A percentile compares a stretch with the other conserved stretches of the same genome.
phyloP scores from a whole-genome alignment of 1,140 invertebrate genomes.

The Nebria ingens region DNA sequence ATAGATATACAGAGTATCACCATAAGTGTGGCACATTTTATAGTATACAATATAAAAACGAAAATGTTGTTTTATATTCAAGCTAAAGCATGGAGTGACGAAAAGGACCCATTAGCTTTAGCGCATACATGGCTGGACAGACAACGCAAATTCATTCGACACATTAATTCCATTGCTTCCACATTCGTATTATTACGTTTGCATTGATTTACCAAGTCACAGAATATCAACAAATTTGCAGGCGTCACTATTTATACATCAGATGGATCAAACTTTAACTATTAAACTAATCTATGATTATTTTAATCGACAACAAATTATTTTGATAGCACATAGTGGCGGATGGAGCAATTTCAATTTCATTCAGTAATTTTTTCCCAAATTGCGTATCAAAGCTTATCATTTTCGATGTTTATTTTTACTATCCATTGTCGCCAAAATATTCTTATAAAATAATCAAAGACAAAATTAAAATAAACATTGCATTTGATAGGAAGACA shows the following conservation, averaged over 20 bases:
- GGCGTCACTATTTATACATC: conserved; percentile 36
- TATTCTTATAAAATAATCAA: conserved; percentile 24
- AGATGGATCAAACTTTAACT: conserved; percentile 36
- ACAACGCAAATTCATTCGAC: conserved; percentile 58
- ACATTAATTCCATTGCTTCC: conserved; percentile 48
- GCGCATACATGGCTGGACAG: conserved; percentile 50
- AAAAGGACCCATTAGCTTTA: conserved; percentile 40
- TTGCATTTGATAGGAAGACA: no score
- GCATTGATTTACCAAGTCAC: conserved; percentile 59
- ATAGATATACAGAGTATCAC: no score
- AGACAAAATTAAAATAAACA: conserved; percentile 20
- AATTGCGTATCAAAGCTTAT: conserved; percentile 40
- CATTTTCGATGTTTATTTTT: conserved; percentile 39
- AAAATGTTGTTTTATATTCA: no score
- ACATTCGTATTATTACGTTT: conserved; percentile 45
- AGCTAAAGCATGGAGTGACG: conserved; percentile 53
- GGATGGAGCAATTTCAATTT: conserved; percentile 38
- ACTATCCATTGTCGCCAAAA: conserved; percentile 24
- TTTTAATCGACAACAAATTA: conserved; percentile 44
- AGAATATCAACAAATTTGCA: conserved; percentile 53
- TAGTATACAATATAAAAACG: no score
- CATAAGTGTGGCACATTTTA: no score
- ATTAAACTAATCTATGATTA: conserved; percentile 42
- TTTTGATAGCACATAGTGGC: conserved; percentile 49
- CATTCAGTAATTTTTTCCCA: conserved; percentile 40